phyloP scores from a whole-genome alignment of 2,888 invertebrate species.

The Drosophila crucigera region DNA sequence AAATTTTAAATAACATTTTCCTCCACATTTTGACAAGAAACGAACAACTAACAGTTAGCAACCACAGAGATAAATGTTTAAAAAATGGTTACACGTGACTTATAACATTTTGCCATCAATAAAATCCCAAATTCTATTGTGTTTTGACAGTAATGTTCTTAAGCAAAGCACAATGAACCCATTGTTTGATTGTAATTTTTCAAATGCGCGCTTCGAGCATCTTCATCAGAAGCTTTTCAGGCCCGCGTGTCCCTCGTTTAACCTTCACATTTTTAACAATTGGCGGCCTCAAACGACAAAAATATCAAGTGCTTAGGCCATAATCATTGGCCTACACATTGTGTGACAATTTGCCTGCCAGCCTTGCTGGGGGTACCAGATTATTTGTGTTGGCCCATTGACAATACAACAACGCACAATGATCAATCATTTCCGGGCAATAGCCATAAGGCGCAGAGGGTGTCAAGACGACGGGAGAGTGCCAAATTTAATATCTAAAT shows the following conservation, averaged over 20 bases:
- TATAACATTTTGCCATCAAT: not conserved
- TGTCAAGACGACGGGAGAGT: not conserved
- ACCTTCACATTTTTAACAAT: conserved; percentile 62
- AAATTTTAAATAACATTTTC: not conserved
- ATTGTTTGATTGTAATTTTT: not conserved
- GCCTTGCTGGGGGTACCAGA: conserved; percentile 23
- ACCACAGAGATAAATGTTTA: not conserved
- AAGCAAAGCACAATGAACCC: not conserved
- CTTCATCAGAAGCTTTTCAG: not conserved
- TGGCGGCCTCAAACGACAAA: conserved; percentile 24
- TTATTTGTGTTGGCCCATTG: conserved; percentile 65
- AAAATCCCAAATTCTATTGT: not conserved
- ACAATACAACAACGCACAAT: conserved; percentile 31
- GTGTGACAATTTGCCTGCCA: conserved; percentile 55
- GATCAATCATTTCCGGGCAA: conserved; percentile 79
- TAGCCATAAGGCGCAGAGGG: conserved; percentile 33
- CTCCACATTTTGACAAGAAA: not conserved
- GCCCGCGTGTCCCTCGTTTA: conserved; percentile 40
- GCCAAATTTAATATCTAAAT: conserved; percentile 68
- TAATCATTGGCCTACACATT: conserved; percentile 49
- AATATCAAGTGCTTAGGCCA: conserved; percentile 19
- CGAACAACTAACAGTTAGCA: not conserved
- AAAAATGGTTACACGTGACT: not conserved
- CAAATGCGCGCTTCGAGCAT: not conserved
- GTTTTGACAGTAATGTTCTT: not conserved